Base-by-base conservation (phyloP, 2,797 vertebrate species). In the Sebastiscus tertius region DNA sequence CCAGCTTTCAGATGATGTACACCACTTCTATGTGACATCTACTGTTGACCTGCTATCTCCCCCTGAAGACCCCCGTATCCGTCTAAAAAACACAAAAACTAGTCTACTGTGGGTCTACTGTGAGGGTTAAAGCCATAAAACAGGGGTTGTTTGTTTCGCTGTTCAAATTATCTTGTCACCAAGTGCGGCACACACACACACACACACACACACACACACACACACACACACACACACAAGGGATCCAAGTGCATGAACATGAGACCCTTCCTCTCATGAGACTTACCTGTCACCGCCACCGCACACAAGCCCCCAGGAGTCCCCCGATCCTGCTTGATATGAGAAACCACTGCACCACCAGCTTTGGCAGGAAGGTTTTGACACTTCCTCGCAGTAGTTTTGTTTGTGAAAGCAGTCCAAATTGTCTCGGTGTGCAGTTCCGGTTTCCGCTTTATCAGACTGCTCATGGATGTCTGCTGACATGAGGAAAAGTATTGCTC, bases 401-500 rank as follows among this genome's bases (percentile, higher is more conserved):
- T 85, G 84, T 86, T 87, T 77, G 55, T 65, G 59, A 83, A 69
- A 64, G 59, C 39, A 26, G 20, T 61, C 36, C 68, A 77, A 58
- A 77, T 79, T 69, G 59, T 81, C 74, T 80, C 1, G 1, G 3
- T 20, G 33, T 54, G 56, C 72, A 64, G 65, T 85, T 84, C 29
- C 18, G 13, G 33, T 77, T 80, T 82, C 64, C 8, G 42, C 76
- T 84, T 85, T 75, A 85, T 82, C 76, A 78, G 55, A 36, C 81
- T 54, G 75, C 72, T 79, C 69, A 22, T 68, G 62, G 69, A 49
- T 52, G 55, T 83, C 61, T 88, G 84, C 83, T 93, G 89, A 93
- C 83, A 82, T 68, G 70, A 86, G 60, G 76, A 69, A 83, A 87
- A 80, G 69, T 67, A 14, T 82, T 87, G 77, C 88, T 94, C 86